These are phyloP conservation scores for Blastomussa wellsi DNA, from an alignment of 92 coral and sea anemone species.

Conservation along the genomic window DNA sequence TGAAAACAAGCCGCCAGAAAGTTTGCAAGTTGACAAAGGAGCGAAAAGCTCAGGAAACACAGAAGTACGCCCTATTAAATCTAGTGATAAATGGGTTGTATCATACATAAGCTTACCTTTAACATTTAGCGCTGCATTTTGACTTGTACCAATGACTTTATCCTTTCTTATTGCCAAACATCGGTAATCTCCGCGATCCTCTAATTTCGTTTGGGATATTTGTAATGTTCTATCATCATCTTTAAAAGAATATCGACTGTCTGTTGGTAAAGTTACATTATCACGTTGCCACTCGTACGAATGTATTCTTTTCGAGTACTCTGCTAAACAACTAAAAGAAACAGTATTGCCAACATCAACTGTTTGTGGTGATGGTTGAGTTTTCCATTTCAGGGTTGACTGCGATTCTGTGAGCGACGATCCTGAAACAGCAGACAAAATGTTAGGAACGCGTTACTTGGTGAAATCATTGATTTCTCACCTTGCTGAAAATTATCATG, in stretches of 20 bases:
- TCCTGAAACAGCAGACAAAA: constrained; percentile 36
- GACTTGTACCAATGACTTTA: constrained; percentile 29
- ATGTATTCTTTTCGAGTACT: constrained; percentile 16
- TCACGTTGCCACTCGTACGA: constrained; percentile 57
- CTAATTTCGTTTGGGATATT: constrained; percentile 40
- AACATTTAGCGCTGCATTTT: constrained; percentile 39
- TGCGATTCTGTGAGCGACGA: constrained; percentile 63
- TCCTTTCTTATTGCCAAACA: constrained; percentile 49
- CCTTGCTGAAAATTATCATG: not conserved
- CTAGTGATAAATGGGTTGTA: not conserved
- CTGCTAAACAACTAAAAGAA: constrained; percentile 59
- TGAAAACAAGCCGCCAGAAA: constrained; percentile 15
- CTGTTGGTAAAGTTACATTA: constrained; percentile 4
- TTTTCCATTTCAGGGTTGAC: constrained; percentile 43
- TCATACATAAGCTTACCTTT: constrained; percentile 56
- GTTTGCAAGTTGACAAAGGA: not conserved
- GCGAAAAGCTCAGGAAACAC: not conserved
- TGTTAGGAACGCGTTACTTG: constrained; percentile 6
- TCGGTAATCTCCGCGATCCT: constrained; percentile 62
- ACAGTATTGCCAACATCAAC: constrained; percentile 57
- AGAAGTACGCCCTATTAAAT: constrained; percentile 32
- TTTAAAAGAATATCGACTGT: constrained; percentile 15
- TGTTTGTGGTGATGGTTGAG: constrained; percentile 48
- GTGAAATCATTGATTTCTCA: not conserved
- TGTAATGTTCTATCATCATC: constrained; percentile 55